Evolutionary conservation across 2,113 vertebrate genomes (phyloP), one percentile per base, ranked within the genome.

Genomic region (Albula goreensis): DNA sequence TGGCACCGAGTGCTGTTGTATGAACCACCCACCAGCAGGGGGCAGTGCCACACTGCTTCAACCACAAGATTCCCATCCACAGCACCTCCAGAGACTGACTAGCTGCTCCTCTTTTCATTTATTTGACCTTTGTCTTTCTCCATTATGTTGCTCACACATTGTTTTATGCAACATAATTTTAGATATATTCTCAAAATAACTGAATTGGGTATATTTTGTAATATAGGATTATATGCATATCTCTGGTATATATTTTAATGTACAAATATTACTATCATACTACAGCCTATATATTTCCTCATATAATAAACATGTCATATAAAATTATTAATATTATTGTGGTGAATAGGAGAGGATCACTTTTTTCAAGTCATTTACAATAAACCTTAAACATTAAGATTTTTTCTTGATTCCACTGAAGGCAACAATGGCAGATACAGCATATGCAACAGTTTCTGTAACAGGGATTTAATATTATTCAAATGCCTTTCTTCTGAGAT

Each of bases 31-130:
- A 93, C 97, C 98, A 97, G 97, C 96, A 96, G 98, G 97, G 98
- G 98, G 98, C 98, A 99, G 97, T 98, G 99, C 97, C 98, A 97
- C 96, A 97, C 97, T 89, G 11, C 96, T 98, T 98, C 95, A 96
- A 96, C 98, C 97, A 97, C 70, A 74, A n/a, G 4, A 74, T 2
- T 12, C 53, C 53, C 12, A 56, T 56, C 53, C 70, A 74, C 70
- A 74, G 70, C 70, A 74, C 22, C 4, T 66, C 3, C 60, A 66
- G 22, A 66, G 19, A 17, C 31, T 50, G 79, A 22, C 82, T 50
- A 51, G 70, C n/a, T 10, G 22, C n/a, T 10, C 2, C 70, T 74
- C 70, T 9, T 22, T 74, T 31, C n/a, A 74, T 74, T 74, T 74
- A 74, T 8, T 25, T 31, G 22, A 25, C 10, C n/a, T 31, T n/a